Base-by-base conservation (phyloP, 1,140 invertebrate genomes). In the Diabrotica virgifera region DNA sequence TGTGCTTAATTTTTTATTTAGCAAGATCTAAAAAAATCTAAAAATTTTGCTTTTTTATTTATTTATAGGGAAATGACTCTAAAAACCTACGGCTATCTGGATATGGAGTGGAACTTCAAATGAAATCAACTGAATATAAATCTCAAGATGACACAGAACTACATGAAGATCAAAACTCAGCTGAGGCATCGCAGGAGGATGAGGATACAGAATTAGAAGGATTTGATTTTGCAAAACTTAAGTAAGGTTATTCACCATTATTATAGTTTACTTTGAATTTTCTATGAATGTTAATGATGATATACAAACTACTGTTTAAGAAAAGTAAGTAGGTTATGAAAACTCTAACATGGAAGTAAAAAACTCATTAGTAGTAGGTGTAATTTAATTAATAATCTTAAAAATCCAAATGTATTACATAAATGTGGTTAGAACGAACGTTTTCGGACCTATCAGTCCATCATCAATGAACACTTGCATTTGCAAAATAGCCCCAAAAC, bases 41-140 rank as follows among this genome's bases (percentile, higher is more conserved):
- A n/a, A n/a, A n/a, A n/a, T n/a, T n/a, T n/a, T 36, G 50, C 53
- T 10, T 9, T 62, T 14, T 67, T 54, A 24, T 24, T 24, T 24
- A 24, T 66, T 65, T 70, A 60, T 63, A 90, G 90, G 79, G 87
- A 58, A 80, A 85, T 62, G 72, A 81, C 35, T 78, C 83, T 67
- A 80, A 82, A 68, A 85, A 87, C 80, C 75, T 95, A 77, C 76
- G 91, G 36, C 83, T 99, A 6, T 96, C 96, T 46, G 98, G 98
- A 2, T 99, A 99, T 84, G 97, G 97, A 37, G 96, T 99, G 0
- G 98, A 99, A 80, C 80, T 99, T 37, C 95, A 98, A 78, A 92
- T 99, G 74, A 99, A 99, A 82, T 98, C 95, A 59, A 99, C 97
- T 0, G 98, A 99, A 81, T 99, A 99, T 75, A 99, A 99, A 83